Percentiles rank a stretch among this genome's conserved stretches.
Evolutionary conservation across 2,113 vertebrate species (phyloP).

Genomic region (Anhinga rufa): DNA sequence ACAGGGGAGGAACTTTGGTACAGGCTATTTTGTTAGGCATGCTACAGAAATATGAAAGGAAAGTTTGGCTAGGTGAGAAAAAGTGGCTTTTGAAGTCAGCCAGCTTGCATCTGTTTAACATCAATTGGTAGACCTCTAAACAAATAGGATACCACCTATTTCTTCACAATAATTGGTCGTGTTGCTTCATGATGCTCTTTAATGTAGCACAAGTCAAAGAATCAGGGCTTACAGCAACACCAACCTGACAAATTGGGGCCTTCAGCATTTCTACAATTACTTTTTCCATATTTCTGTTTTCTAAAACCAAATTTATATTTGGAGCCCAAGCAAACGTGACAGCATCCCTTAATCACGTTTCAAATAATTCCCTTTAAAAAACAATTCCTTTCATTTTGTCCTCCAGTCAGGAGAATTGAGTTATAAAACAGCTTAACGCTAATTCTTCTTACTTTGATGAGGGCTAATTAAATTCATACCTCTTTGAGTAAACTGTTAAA

Average conservation of each 20-base stretch:
- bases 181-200: background rate
- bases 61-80: background rate
- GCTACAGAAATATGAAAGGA: background rate
- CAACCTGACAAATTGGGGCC: background rate
- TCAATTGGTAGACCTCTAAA: background rate
- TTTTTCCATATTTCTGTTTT: background rate
- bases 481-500: slow-evolving; percentile 51
- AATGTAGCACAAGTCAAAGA: background rate
- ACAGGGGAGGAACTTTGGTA: background rate
- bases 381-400: background rate
- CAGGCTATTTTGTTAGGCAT: background rate
- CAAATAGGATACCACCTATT: background rate
- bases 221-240: background rate
- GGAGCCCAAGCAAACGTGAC: background rate
- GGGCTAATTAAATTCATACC: slow-evolving; percentile 40
- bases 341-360: background rate
- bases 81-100: background rate
- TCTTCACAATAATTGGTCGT: background rate
- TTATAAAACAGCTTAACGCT: slow-evolving; percentile 44
- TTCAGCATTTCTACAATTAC: background rate
- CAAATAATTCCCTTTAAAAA: slow-evolving; percentile 16
- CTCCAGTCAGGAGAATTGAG: slow-evolving; percentile 10
- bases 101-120: background rate
- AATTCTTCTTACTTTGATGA: slow-evolving; percentile 39
- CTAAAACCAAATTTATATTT: background rate